phyloP scores from a whole-genome alignment of 2,888 invertebrate species.

The Acanthosoma haemorrhoidale region DNA sequence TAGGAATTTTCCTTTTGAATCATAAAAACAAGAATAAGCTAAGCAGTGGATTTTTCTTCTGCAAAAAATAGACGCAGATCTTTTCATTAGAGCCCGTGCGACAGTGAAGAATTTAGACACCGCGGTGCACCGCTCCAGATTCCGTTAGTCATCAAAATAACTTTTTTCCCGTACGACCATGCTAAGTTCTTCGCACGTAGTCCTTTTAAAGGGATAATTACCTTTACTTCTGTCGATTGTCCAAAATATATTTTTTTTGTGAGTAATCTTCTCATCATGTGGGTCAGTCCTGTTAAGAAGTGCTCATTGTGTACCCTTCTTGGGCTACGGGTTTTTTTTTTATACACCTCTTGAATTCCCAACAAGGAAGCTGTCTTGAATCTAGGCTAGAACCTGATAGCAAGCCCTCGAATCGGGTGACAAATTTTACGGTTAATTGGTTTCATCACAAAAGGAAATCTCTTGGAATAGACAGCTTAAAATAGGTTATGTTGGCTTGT shows the following conservation, averaged over 20 bases:
- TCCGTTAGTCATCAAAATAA: not conserved
- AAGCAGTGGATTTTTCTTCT: too few relatives aligned
- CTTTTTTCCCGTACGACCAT: not conserved
- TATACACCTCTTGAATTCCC: not conserved
- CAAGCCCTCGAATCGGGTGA: too few relatives aligned
- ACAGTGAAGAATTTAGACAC: not conserved
- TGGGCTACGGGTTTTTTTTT: not conserved
- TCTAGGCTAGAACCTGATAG: not conserved
- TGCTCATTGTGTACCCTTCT: not conserved
- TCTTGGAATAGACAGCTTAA: too few relatives aligned
- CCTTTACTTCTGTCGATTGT: not conserved
- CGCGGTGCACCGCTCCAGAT: too few relatives aligned
- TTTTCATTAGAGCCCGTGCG: too few relatives aligned
- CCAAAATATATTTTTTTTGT: not conserved
- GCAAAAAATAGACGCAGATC: too few relatives aligned
- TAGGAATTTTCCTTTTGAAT: not conserved
- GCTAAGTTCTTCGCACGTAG: not conserved
- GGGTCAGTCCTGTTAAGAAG: slow-evolving; percentile 1
- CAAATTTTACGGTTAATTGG: too few relatives aligned
- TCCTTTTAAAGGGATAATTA: not conserved
- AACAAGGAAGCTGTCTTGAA: not conserved
- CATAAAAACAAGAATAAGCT: not conserved
- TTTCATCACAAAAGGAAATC: too few relatives aligned
- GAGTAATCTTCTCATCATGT: not conserved
- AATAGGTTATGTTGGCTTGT: too few relatives aligned